Conservation (phyloP, 64 coral and sea anemone species). For the Stichodactyla helianthus region DNA sequence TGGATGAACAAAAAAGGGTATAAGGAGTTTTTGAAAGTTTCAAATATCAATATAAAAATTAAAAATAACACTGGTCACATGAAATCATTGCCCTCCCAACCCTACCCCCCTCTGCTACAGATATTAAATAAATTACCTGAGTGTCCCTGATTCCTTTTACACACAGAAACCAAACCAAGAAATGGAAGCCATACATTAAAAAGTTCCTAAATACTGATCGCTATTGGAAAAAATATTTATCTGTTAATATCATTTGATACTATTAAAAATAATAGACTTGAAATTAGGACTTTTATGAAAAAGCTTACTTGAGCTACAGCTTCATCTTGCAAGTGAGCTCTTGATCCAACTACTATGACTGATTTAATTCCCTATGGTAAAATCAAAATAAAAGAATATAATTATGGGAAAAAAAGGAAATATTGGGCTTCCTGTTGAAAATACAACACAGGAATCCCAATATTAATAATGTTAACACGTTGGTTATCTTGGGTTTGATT, state of each 20-base stretch:
- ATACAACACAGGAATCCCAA: background rate
- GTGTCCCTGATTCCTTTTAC: slow-evolving; percentile 93
- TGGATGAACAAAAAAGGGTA: too few species aligned
- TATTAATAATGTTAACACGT: background rate
- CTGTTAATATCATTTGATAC: background rate
- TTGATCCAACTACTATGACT: slow-evolving; percentile 86
- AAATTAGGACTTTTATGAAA: background rate
- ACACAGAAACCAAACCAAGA: slow-evolving; percentile 99
- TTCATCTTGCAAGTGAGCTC: slow-evolving; percentile 93
- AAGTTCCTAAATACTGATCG: slow-evolving; percentile 88
- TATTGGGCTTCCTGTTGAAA: background rate
- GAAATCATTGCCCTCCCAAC: too few species aligned
- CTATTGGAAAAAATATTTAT: slow-evolving; percentile 37
- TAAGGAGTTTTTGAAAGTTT: too few species aligned
- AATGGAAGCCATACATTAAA: slow-evolving; percentile 98
- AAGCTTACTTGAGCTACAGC: slow-evolving; percentile 74
- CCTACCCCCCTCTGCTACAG: background rate
- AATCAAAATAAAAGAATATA: background rate
- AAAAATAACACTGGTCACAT: too few species aligned
- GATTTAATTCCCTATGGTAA: slow-evolving; percentile 11
- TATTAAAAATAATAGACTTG: background rate
- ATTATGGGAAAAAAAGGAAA: background rate
- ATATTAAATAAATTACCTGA: slow-evolving; percentile 54
- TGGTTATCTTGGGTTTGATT: too few species aligned
- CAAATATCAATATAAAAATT: too few species aligned